A percentile compares a stretch with the other conserved stretches of the same genome.
phyloP scores from a whole-genome alignment of 37 sponge, comb jelly and placozoan genomes.

The Aphrocallistes beatrix region DNA sequence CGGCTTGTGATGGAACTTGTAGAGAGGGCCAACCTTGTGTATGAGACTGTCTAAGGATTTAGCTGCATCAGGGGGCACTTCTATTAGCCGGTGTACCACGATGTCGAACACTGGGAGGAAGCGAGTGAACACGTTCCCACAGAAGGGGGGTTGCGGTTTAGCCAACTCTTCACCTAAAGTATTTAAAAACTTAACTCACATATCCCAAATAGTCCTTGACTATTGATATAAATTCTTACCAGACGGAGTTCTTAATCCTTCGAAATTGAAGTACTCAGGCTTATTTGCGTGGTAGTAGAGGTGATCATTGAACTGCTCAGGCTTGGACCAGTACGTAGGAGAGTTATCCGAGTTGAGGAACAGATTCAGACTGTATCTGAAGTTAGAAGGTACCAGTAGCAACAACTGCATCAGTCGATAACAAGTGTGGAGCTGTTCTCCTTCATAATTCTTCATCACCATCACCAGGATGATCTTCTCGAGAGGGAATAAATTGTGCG shows the following conservation, averaged over 20 bases:
- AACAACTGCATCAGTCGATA: constrained; percentile 35
- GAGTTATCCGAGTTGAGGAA: constrained; percentile 27
- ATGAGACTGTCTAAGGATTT: constrained; percentile 34
- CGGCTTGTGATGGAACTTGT: constrained; percentile 68
- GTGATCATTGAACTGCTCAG: background rate
- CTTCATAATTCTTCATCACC: constrained; percentile 49
- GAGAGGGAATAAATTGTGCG: constrained; percentile 51
- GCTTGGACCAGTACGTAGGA: background rate
- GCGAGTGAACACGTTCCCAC: background rate
- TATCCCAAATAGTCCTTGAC: background rate
- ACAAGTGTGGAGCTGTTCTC: constrained; percentile 23
- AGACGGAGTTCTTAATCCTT: background rate
- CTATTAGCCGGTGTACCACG: constrained; percentile 58
- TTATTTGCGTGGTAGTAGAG: background rate
- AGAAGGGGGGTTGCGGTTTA: background rate
- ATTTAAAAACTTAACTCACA: background rate
- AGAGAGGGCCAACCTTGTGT: constrained; percentile 40
- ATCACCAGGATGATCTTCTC: constrained; percentile 63
- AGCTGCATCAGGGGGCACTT: constrained; percentile 28
- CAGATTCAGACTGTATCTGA: constrained; percentile 33
- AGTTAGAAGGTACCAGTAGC: constrained; percentile 28
- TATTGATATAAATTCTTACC: background rate
- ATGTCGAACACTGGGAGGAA: constrained; percentile 53
- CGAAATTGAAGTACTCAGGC: background rate
- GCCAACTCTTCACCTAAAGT: background rate